Percentiles rank a stretch among this genome's conserved stretches.
These are phyloP conservation scores for Homarus gammarus DNA, from an alignment of 2,888 invertebrate genomes.

Conservation along the genomic window DNA sequence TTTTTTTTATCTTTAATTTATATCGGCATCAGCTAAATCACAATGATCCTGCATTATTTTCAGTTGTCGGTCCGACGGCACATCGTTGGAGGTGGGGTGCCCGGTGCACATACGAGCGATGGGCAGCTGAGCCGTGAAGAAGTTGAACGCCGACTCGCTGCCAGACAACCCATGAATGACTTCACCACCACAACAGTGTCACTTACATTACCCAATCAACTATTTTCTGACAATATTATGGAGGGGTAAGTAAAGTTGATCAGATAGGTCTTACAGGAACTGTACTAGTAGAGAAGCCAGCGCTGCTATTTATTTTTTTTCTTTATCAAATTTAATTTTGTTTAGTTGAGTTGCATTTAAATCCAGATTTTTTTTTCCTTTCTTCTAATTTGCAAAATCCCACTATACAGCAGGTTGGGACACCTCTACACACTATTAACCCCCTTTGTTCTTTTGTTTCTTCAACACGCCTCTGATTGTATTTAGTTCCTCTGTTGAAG, in stretches of 20 bases:
- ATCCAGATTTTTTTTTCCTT: background rate
- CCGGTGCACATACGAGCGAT: constrained; percentile 10
- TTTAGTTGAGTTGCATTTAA: background rate
- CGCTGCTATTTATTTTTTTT: no score
- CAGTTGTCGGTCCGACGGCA: constrained; percentile 26
- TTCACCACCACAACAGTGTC: constrained; percentile 74
- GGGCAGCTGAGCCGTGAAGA: constrained; percentile 73
- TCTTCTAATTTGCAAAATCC: background rate
- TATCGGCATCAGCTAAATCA: background rate
- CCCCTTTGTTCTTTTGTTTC: no score
- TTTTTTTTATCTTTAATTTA: background rate
- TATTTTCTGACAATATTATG: constrained; percentile 74
- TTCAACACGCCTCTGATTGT: no score
- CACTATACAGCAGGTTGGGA: background rate
- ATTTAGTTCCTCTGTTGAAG: no score
- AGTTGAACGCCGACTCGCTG: constrained; percentile 70
- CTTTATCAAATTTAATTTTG: background rate
- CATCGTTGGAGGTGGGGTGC: background rate
- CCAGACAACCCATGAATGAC: constrained; percentile 73
- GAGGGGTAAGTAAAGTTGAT: constrained; percentile 64
- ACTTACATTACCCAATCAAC: constrained; percentile 73
- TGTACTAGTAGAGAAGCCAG: background rate
- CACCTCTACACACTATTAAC: no score
- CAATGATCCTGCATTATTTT: background rate
- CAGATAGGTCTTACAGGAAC: background rate